Conservation (phyloP, 2,113 vertebrate species). For the Galemys pyrenaicus region DNA sequence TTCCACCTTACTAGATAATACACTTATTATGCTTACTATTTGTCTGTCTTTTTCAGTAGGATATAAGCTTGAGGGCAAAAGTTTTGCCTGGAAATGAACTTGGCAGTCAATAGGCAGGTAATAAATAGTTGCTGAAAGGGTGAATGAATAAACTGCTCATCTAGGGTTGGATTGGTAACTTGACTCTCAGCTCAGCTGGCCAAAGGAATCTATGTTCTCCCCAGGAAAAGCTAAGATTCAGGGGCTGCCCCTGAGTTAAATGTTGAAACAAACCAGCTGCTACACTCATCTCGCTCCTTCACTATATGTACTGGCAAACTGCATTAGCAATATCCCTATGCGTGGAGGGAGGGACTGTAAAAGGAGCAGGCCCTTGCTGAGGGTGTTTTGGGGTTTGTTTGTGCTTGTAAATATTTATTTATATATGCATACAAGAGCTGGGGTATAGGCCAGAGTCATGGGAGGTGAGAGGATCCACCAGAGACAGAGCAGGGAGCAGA, state of each 20-base stretch:
- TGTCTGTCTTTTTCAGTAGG: not conserved
- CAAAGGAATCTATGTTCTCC: not conserved
- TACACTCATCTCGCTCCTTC: not conserved
- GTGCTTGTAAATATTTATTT: too few relatives aligned
- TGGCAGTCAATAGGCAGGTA: not conserved
- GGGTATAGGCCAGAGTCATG: too few relatives aligned
- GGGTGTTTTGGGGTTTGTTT: too few relatives aligned
- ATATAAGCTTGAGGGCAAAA: not conserved
- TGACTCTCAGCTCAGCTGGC: not conserved
- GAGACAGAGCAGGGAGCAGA: too few relatives aligned
- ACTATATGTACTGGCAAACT: not conserved
- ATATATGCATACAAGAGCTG: too few relatives aligned
- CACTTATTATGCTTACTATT: not conserved
- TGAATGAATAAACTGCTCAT: not conserved
- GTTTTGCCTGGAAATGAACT: not conserved
- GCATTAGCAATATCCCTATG: not conserved
- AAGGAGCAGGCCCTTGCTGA: not conserved
- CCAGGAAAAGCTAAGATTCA: not conserved
- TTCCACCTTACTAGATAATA: not conserved
- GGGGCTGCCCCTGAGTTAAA: not conserved
- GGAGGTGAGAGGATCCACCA: too few relatives aligned
- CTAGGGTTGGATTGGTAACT: not conserved
- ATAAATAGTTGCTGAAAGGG: not conserved
- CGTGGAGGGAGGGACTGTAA: not conserved
- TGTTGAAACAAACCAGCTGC: not conserved